These are phyloP conservation scores for Chrysodeixis includens DNA, from an alignment of 2,888 invertebrate genomes.

Conservation along the genomic window DNA sequence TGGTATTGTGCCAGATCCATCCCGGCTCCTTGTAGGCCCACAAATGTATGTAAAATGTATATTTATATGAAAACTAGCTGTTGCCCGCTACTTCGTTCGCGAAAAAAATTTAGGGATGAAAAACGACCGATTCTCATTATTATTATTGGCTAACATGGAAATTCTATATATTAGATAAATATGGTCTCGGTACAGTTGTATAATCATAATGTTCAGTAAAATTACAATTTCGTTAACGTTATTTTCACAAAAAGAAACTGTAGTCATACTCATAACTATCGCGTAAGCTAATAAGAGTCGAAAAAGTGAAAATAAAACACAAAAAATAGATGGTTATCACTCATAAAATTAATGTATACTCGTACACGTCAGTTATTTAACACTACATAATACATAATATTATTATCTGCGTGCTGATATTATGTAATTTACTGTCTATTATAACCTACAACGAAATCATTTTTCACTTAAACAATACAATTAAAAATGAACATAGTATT, in stretches of 20 bases:
- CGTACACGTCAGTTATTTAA: conserved; percentile 38
- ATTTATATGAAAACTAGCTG: not conserved
- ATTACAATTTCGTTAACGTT: too few species aligned
- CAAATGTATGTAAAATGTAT: conserved; percentile 12
- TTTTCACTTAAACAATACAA: conserved; percentile 1
- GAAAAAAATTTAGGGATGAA: too few species aligned
- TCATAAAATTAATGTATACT: conserved; percentile 38
- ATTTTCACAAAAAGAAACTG: too few species aligned
- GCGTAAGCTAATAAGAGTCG: too few species aligned
- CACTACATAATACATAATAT: conserved; percentile 13
- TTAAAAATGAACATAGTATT: not conserved
- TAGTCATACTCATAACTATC: too few species aligned
- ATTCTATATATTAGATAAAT: too few species aligned
- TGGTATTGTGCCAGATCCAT: conserved; percentile 44
- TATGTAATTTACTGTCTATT: not conserved
- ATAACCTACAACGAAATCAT: not conserved
- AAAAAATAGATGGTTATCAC: conserved; percentile 39
- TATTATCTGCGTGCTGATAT: not conserved
- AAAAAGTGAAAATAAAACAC: too few species aligned
- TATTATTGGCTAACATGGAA: too few species aligned
- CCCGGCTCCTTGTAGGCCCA: conserved; percentile 29
- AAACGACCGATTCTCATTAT: too few species aligned
- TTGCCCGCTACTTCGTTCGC: too few species aligned
- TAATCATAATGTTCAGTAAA: too few species aligned
- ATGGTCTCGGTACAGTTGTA: too few species aligned